phyloP scores from a whole-genome alignment of 2,888 invertebrate species.

The Dyspetes luteomarginatus region DNA sequence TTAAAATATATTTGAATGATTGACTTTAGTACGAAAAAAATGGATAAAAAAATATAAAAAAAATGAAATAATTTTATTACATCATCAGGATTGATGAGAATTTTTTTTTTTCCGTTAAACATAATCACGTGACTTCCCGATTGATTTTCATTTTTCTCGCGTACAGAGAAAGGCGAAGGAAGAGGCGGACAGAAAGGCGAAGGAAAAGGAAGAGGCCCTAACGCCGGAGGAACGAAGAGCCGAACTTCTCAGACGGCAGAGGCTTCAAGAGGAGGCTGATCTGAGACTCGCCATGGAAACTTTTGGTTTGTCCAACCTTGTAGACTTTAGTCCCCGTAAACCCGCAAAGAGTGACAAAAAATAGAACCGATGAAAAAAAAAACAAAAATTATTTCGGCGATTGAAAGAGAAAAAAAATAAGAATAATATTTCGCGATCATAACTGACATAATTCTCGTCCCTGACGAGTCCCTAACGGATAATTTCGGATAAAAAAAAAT shows the following conservation, averaged over 20 bases:
- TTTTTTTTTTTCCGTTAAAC: neutral
- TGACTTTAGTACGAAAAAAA: no score
- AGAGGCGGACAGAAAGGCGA: constrained; percentile 87
- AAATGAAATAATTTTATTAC: no score
- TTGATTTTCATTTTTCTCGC: neutral
- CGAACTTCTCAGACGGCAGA: constrained; percentile 91
- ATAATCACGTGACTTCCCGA: neutral
- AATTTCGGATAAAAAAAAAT: neutral
- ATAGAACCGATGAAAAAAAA: constrained; percentile 67
- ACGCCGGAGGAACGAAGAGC: constrained; percentile 91
- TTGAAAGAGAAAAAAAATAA: neutral
- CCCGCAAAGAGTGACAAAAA: constrained; percentile 79
- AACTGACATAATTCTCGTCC: no score
- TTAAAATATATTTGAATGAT: no score
- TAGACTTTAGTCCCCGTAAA: constrained; percentile 83
- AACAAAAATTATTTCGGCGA: neutral
- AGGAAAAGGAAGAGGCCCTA: constrained; percentile 87
- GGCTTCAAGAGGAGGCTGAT: constrained; percentile 95
- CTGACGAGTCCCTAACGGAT: neutral
- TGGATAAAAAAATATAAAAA: no score
- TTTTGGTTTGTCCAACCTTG: constrained; percentile 87
- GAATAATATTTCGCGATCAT: neutral
- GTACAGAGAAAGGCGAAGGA: constrained; percentile 86
- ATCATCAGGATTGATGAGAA: neutral
- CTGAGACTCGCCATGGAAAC: constrained; percentile 94